These are phyloP conservation scores for Hydrocynus forskahlii DNA, from an alignment of 2,797 vertebrate genomes.

Conservation along the genomic window DNA sequence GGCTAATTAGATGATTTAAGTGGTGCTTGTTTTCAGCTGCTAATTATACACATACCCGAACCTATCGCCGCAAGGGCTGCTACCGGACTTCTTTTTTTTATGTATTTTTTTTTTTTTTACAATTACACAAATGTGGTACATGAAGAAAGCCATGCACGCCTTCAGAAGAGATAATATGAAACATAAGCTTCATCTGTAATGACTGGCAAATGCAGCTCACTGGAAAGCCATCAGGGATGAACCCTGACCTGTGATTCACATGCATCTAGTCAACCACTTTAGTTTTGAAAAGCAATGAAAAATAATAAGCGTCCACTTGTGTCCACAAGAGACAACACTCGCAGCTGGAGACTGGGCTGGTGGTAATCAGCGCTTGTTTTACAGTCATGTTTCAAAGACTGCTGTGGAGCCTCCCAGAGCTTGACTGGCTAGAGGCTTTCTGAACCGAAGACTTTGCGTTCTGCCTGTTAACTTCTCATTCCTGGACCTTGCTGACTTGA, in stretches of 20 bases:
- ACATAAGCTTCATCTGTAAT: conserved; percentile 24
- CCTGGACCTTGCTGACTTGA: neutral
- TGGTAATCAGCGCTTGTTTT: conserved; percentile 5
- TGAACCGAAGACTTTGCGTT: conserved; percentile 24
- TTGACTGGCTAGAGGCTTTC: neutral
- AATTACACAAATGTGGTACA: conserved; percentile 24
- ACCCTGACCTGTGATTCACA: conserved; percentile 37
- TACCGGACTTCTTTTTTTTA: conserved; percentile 36
- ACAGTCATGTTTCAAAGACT: neutral
- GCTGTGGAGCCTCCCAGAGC: neutral
- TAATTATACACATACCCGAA: conserved; percentile 76
- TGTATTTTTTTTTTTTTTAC: neutral
- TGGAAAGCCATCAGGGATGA: neutral
- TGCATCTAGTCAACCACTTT: conserved; percentile 31
- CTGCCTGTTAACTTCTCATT: neutral
- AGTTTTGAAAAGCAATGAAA: conserved; percentile 42
- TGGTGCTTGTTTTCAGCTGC: conserved; percentile 72
- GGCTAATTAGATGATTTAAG: conserved; percentile 75
- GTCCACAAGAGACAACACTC: conserved; percentile 24
- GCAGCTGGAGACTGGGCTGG: conserved; percentile 9
- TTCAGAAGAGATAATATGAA: neutral
- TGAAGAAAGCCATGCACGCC: neutral
- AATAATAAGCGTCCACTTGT: conserved; percentile 28
- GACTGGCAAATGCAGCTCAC: conserved; percentile 9
- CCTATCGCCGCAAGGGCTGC: conserved; percentile 66